A percentile compares a stretch with the other conserved stretches of the same genome.
These are phyloP conservation scores for Ardeotis arabs DNA, from an alignment of 2,113 vertebrate species.

Conservation along the genomic window DNA sequence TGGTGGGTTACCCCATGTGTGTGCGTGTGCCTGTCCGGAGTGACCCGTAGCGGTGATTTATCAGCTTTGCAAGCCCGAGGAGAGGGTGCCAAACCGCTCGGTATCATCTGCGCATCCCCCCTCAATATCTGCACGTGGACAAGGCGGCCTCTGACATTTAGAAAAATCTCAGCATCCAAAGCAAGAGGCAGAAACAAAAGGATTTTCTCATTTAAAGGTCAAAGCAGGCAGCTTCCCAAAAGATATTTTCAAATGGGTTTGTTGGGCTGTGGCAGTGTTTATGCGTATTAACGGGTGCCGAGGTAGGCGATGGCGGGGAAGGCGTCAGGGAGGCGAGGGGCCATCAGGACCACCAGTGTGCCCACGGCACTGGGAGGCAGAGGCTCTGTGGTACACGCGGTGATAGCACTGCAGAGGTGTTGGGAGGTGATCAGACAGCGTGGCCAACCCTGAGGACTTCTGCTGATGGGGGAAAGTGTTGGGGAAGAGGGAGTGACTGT, in stretches of 20 bases:
- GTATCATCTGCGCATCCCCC: not conserved
- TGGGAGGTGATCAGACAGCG: rapidly evolving
- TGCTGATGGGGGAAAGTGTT: not conserved
- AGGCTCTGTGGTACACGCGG: rapidly evolving
- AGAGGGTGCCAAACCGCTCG: not conserved
- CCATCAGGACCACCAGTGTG: not conserved
- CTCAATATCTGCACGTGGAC: not conserved
- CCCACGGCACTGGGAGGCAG: not conserved
- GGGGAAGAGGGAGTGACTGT: not conserved
- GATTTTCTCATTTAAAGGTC: constrained; percentile 80
- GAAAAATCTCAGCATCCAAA: constrained; percentile 64
- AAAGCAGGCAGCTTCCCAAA: constrained; percentile 57
- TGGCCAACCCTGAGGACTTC: not conserved
- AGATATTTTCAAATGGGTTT: constrained; percentile 41
- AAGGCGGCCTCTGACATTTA: constrained; percentile 75
- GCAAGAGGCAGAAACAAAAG: constrained; percentile 72
- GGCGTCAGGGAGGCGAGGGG: not conserved
- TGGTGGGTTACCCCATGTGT: not conserved
- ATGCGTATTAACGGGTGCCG: not conserved
- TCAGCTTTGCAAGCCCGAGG: not conserved
- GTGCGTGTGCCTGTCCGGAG: not conserved
- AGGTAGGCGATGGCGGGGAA: rapidly evolving
- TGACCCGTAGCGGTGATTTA: not conserved
- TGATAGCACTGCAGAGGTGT: rapidly evolving
- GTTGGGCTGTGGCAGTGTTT: constrained; percentile 49